Conservation (phyloP, 2,113 vertebrate species). For the Capreolus pygargus region DNA sequence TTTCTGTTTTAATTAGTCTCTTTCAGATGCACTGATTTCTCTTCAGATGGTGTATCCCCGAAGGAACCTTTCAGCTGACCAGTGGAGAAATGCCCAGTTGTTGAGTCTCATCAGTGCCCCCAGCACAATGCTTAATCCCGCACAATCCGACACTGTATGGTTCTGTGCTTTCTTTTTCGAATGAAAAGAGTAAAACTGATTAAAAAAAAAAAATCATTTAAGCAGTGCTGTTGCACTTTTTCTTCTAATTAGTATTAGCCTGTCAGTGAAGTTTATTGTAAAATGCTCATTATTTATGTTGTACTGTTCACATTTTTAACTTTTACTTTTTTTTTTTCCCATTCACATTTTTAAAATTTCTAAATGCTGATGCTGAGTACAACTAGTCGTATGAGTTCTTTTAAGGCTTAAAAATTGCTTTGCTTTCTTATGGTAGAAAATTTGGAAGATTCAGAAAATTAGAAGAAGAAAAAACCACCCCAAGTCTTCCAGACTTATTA, state of each 20-base stretch:
- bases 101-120: conserved; percentile 97
- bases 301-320: not conserved
- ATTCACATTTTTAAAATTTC: not conserved
- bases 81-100: conserved; percentile 98
- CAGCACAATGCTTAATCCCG: conserved; percentile 98
- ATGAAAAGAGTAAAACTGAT: not conserved
- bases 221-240: not conserved
- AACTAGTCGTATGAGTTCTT: not conserved
- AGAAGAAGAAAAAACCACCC: not conserved
- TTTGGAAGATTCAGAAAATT: not conserved
- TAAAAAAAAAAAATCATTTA: not conserved
- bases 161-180: not conserved
- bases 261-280: not conserved
- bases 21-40: conserved; percentile 96
- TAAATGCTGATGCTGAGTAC: not conserved
- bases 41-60: conserved; percentile 98
- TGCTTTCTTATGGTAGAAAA: not conserved
- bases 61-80: conserved; percentile 97
- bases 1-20: conserved; percentile 83
- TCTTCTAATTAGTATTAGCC: not conserved
- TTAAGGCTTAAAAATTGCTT: conserved; percentile 19
- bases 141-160: conserved; percentile 95
- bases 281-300: not conserved
- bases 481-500: not conserved
- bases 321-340: no score